A percentile compares a stretch with the other conserved stretches of the same genome.
These are phyloP conservation scores for Epistrophe eligans DNA, from an alignment of 2,888 invertebrate species.

Conservation along the genomic window DNA sequence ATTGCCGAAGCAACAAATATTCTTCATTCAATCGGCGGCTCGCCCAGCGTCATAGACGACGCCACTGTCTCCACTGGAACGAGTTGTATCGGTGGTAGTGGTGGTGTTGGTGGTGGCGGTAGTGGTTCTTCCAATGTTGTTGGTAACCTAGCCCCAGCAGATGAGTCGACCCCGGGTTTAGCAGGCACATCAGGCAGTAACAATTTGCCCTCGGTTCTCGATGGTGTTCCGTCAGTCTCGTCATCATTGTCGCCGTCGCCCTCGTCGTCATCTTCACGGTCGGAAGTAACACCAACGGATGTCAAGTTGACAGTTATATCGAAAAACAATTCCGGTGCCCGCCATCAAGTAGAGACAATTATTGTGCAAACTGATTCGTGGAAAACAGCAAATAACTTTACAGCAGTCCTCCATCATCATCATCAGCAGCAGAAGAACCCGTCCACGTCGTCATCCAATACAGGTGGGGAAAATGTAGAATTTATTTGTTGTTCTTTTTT, in stretches of 20 bases:
- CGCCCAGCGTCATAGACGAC: constrained; percentile 41
- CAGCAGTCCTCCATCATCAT: constrained; percentile 71
- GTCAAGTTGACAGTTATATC: constrained; percentile 63
- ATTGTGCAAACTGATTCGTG: constrained; percentile 78
- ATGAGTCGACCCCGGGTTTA: constrained; percentile 56
- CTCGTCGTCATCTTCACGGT: constrained; percentile 35
- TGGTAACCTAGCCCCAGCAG: constrained; percentile 62
- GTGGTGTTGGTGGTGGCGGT: constrained; percentile 38
- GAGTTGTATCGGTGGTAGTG: constrained; percentile 30
- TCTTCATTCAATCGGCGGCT: constrained; percentile 43
- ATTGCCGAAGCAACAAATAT: constrained; percentile 57
- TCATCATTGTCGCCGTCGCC: constrained; percentile 71
- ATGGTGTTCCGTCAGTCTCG: constrained; percentile 64
- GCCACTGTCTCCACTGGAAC: constrained; percentile 60
- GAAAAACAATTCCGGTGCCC: constrained; percentile 48
- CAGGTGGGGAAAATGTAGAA: constrained; percentile 63
- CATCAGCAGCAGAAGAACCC: constrained; percentile 61
- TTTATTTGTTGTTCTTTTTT: constrained; percentile 21
- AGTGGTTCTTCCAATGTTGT: constrained; percentile 60
- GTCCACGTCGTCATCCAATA: constrained; percentile 59
- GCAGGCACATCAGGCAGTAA: constrained; percentile 50
- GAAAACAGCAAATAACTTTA: constrained; percentile 77
- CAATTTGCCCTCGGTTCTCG: constrained; percentile 69
- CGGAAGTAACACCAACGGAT: constrained; percentile 50
- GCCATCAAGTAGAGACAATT: constrained; percentile 63